Percentiles rank a stretch among this genome's conserved stretches.
Evolutionary conservation across 2,797 vertebrate species (phyloP).

Genomic region (Mus spretus): DNA sequence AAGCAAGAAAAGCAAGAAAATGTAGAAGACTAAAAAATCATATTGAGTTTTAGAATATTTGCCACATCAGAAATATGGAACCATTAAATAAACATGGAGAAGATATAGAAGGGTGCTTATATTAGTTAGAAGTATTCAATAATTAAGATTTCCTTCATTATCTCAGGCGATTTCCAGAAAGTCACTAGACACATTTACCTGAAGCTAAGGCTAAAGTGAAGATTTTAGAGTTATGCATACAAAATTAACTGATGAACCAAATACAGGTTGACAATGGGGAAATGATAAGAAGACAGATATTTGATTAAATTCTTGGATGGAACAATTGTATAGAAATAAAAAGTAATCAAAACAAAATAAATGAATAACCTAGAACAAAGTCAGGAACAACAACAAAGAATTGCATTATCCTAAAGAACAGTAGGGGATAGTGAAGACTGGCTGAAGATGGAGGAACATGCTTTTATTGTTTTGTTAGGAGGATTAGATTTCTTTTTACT

Average conservation of each 20-base stretch:
- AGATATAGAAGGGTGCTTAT: background rate
- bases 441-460: background rate
- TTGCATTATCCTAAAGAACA: background rate
- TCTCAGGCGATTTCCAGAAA: constrained; percentile 38
- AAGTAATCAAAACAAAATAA: constrained; percentile 13
- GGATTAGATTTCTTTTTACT: constrained; percentile 4
- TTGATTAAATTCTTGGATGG: background rate
- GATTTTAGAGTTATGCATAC: background rate
- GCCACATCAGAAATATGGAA: background rate
- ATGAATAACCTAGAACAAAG: background rate
- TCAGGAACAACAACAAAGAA: background rate
- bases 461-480: constrained; percentile 23
- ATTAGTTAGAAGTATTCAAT: background rate
- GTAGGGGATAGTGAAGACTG: background rate
- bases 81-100: background rate
- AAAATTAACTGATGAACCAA: background rate
- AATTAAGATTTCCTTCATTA: constrained; percentile 9
- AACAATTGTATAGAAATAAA: background rate
- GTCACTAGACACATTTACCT: background rate
- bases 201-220: background rate
- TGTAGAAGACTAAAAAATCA: background rate
- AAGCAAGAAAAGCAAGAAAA: background rate
- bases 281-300: constrained; percentile 42
- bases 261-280: background rate
- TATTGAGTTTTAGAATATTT: background rate